phyloP scores from a whole-genome alignment of 2,113 vertebrate genomes.

The Pelecanoides urinatrix region DNA sequence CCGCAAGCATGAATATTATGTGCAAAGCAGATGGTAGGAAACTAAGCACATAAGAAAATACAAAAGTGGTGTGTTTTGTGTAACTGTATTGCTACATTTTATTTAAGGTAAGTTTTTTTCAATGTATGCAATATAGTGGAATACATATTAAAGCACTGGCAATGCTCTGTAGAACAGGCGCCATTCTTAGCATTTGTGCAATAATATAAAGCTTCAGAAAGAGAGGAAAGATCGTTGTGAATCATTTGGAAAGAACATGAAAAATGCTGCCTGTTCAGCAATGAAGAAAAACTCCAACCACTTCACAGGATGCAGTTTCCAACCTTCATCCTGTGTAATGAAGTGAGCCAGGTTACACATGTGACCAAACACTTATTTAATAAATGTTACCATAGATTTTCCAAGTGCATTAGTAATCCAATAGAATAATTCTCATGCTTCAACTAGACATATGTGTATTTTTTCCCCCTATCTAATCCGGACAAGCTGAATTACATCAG shows the following conservation, averaged over 20 bases:
- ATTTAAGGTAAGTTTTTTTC: not conserved
- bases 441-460: not conserved
- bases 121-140: not conserved
- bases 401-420: not conserved
- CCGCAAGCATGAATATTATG: not conserved
- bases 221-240: not conserved
- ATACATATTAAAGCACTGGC: not conserved
- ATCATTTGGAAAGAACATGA: not conserved
- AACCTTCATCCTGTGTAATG: not conserved
- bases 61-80: not conserved
- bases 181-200: not conserved
- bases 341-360: not conserved
- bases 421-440: not conserved
- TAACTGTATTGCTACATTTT: not conserved
- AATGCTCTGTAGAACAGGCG: not conserved
- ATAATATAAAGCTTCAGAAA: not conserved
- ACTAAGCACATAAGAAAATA: not conserved
- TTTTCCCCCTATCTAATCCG: not conserved
- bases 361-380: not conserved
- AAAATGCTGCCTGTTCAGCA: not conserved
- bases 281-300: not conserved
- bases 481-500: conserved; percentile 7
- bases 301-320: not conserved
- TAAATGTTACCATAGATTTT: conserved; percentile 3
- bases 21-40: conserved; percentile 33